Base-by-base conservation (phyloP, 2,113 vertebrate genomes). In the Triplophysa siluroides region DNA sequence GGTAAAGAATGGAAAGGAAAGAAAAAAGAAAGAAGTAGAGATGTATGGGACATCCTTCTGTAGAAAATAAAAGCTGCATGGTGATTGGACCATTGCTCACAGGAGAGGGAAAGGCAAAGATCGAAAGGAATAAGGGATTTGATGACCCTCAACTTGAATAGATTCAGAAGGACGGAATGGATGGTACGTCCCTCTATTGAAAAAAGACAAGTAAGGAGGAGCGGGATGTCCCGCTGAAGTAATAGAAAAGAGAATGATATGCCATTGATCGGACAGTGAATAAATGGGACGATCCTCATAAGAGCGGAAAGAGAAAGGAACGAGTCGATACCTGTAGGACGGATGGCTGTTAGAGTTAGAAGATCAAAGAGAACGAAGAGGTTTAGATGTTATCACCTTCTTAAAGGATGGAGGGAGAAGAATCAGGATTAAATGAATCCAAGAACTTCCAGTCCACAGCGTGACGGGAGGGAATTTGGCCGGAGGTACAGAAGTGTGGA, bases 401-500 rank as follows among this genome's bases (percentile, higher is more conserved):
- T 16, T 33, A 43, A 69, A 24, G 67, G 61, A 70, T 50, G 67
- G 67, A 21, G 50, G 0, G 9, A 64, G 47, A 10, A 75, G 52
- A 63, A 58, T 45, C 33, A 2, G 21, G 24, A 8, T 21, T 62
- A 26, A 73, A 68, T 9, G 24, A 33, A 56, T 52, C 45, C 18
- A 23, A 33, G 33, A 74, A 58, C 18, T 8, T 21, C 8, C 54
- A 58, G 54, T 58, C 54, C 19, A 58, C 52, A 19, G 52, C 52
- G 7, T 56, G 18, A 56, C 18, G 52, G 52, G 18, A 7, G 56
- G 83, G 83, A 81, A 79, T 82, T 71, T 54, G 47, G 81, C 73
- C 76, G 47, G 78, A 85, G 87, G 85, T 87, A 23, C 19, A 45
- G 38, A 43, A 21, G 33, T 21, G 47, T 8, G 26, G 24, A 18